A percentile compares a stretch with the other conserved stretches of the same genome.
phyloP scores from a whole-genome alignment of 2,113 vertebrate genomes.

The Polypterus senegalus region DNA sequence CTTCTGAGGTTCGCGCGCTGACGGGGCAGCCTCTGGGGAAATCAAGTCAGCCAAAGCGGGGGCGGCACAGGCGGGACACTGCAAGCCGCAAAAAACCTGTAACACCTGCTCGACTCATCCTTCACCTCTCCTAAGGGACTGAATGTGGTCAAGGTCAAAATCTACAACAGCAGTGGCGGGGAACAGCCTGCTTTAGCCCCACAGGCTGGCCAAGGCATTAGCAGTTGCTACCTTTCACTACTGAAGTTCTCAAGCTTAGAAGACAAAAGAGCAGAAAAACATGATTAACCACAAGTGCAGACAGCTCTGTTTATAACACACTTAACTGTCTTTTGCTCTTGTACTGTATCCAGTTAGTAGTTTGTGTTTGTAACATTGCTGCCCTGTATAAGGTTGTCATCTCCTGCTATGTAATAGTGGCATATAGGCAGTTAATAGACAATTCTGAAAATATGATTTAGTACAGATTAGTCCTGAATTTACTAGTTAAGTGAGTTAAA shows the following conservation, averaged over 20 bases:
- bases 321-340: no score
- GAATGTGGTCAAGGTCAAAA: neutral
- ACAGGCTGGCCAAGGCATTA: neutral
- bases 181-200: neutral
- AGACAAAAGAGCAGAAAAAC: neutral
- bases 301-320: no score
- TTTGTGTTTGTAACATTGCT: no score
- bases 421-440: no score
- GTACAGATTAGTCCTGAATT: no score
- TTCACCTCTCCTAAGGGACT: neutral
- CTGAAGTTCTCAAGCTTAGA: neutral
- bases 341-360: no score
- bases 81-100: neutral
- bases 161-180: neutral
- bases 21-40: neutral
- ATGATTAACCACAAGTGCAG: no score
- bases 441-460: no score
- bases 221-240: neutral
- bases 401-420: no score
- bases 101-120: constrained; percentile 5
- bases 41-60: neutral
- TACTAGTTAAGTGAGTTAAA: no score
- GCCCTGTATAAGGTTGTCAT: no score
- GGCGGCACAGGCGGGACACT: constrained; percentile 27
- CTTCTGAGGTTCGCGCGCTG: constrained; percentile 20